These are phyloP conservation scores for Trogon surrucura DNA, from an alignment of 2,113 vertebrate genomes.

Conservation along the genomic window DNA sequence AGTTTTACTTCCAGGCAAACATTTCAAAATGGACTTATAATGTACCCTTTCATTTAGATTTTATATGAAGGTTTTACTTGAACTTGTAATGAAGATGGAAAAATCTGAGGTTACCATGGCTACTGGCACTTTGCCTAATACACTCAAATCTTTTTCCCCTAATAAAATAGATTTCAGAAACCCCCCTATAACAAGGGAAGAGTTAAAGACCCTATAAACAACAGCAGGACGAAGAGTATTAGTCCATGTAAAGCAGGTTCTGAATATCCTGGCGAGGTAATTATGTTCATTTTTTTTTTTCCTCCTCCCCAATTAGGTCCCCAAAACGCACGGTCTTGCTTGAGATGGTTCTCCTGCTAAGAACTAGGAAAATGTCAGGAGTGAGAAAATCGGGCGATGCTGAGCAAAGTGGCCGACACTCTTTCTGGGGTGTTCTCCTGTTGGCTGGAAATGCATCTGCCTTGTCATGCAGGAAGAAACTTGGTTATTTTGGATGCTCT, in stretches of 20 bases:
- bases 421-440: neutral
- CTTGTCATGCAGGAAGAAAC: neutral
- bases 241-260: neutral
- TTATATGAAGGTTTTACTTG: constrained; percentile 77
- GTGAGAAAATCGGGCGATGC: accelerated
- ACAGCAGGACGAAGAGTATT: neutral
- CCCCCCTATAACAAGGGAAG: constrained; percentile 35
- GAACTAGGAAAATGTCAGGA: neutral
- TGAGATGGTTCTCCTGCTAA: neutral
- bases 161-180: constrained; percentile 68
- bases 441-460: neutral
- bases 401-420: neutral
- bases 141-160: constrained; percentile 64
- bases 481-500: neutral
- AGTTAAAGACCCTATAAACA: constrained; percentile 47
- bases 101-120: constrained; percentile 68
- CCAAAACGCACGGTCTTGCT: neutral
- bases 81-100: constrained; percentile 80
- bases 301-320: neutral
- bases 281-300: neutral
- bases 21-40: constrained; percentile 75
- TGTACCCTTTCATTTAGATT: constrained; percentile 76
- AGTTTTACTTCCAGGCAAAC: constrained; percentile 76
- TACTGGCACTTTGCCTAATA: constrained; percentile 65
- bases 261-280: neutral